Base-by-base conservation (phyloP, 2,888 invertebrate genomes). In the Parnassius apollo region DNA sequence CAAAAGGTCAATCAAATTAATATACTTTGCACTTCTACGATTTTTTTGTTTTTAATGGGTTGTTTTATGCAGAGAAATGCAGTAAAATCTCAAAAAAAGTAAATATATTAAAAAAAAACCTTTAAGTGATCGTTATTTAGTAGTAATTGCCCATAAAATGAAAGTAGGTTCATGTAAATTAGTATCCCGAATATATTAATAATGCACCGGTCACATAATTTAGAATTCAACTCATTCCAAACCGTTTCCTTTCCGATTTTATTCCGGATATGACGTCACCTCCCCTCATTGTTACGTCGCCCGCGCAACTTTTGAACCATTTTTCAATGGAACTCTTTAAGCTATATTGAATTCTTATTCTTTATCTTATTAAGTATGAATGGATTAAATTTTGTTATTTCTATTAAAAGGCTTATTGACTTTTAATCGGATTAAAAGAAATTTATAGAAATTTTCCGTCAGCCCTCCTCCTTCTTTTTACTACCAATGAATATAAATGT, bases 251-350 rank as follows among this genome's bases (percentile, higher is more conserved):
- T 65, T 64, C 68, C 64, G 71, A 67, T 66, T 71, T 70, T 45
- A 63, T 59, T 65, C 71, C 74, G 83, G 84, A 82, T 69, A 65
- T 83, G 81, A 82, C 78, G 83, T 82, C 79, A 82, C 63, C 67
- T 78, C 80, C 81, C 72, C 69, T 62, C 62, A 66, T 66, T 68
- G 68, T 67, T 62, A 57, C 56, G 57, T 46, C 18, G 61, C 50
- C 49, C 54, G 57, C 57, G 64, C 66, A 54, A 54, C 49, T 64
- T 64, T 59, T 56, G 56, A 18, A 56, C 25, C 51, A 59, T 45
- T 56, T 62, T 54, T 56, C 59, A 52, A 55, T 55, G 55, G 50
- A 56, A 59, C n/a, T 18, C 50, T 42, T 25, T 42, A 53, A 62
- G 51, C 51, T 57, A n/a, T 18, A 53, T 52, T 9, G 52, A 25